Conservation (phyloP, 1,140 invertebrate species). For the Amyelois transitella region DNA sequence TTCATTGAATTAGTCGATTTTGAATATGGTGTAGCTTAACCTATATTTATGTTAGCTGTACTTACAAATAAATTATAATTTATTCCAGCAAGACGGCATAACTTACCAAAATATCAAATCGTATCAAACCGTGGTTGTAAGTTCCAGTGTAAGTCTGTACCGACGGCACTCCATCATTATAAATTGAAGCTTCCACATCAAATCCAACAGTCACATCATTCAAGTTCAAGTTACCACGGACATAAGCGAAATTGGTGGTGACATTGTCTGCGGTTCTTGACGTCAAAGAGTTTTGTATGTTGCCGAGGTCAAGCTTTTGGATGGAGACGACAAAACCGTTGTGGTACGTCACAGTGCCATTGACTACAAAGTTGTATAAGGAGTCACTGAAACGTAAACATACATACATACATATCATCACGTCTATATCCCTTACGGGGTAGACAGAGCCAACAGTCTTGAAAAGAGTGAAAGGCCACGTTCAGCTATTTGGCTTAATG, state of each 20-base stretch:
- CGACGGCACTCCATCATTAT: constrained; percentile 3
- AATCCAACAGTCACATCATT: constrained; percentile 28
- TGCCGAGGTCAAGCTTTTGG: constrained; percentile 29
- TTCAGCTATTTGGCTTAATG: too few relatives aligned
- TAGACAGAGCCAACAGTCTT: too few relatives aligned
- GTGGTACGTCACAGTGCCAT: constrained; percentile 35
- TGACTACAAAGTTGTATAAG: constrained; percentile 27
- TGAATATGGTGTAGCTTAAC: too few relatives aligned
- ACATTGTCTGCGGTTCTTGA: constrained; percentile 11
- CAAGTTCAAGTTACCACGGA: constrained; percentile 23
- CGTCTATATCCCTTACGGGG: too few relatives aligned
- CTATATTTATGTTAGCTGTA: too few relatives aligned
- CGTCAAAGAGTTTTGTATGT: constrained; percentile 5
- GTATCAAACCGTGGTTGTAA: constrained; percentile 16
- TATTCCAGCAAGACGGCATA: too few relatives aligned
- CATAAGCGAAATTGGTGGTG: not conserved
- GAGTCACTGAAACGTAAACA: constrained; percentile 19
- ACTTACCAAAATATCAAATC: constrained; percentile 22
- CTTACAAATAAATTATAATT: too few relatives aligned
- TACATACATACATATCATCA: not conserved
- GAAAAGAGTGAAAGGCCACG: too few relatives aligned
- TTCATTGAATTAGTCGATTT: too few relatives aligned
- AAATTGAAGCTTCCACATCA: constrained; percentile 27
- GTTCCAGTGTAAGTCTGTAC: constrained; percentile 24
- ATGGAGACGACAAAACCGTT: constrained; percentile 45